phyloP scores from a whole-genome alignment of 2,113 vertebrate species.

The Accipiter cooperii region DNA sequence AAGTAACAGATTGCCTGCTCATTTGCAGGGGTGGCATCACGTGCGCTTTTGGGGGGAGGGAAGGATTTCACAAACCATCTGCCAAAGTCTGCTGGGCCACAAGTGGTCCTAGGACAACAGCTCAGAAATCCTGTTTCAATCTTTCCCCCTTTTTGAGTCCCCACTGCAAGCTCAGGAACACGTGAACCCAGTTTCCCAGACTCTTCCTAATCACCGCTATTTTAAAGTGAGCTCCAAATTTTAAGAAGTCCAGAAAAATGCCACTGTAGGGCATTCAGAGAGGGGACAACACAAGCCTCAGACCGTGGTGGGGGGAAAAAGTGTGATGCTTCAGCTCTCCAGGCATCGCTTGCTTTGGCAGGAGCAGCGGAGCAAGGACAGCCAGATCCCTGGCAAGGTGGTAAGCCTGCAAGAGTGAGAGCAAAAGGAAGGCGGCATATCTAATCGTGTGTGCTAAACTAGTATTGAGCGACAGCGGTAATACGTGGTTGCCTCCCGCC shows the following conservation, averaged over 20 bases:
- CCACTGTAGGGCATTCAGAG: background rate
- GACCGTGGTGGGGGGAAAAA: background rate
- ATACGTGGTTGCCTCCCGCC: background rate
- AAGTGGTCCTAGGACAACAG: background rate
- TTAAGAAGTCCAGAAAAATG: background rate
- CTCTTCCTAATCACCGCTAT: background rate
- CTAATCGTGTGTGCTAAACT: background rate
- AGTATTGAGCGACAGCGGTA: background rate
- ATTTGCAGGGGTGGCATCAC: background rate
- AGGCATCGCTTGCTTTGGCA: background rate
- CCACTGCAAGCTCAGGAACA: background rate
- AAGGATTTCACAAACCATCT: constrained; percentile 35
- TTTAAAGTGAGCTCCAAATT: background rate
- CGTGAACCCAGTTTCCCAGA: background rate
- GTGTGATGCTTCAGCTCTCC: background rate
- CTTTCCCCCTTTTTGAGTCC: background rate
- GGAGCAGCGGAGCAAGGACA: background rate
- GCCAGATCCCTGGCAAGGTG: background rate
- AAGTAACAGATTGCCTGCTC: constrained; percentile 48
- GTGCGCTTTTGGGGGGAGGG: background rate
- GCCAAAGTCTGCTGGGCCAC: background rate
- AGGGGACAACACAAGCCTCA: background rate
- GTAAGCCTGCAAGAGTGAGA: background rate
- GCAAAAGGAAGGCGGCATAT: background rate
- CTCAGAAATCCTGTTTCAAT: background rate